These are phyloP conservation scores for Lepidocyrtinus sp. DNA, from an alignment of 2,888 invertebrate species.

Conservation along the genomic window DNA sequence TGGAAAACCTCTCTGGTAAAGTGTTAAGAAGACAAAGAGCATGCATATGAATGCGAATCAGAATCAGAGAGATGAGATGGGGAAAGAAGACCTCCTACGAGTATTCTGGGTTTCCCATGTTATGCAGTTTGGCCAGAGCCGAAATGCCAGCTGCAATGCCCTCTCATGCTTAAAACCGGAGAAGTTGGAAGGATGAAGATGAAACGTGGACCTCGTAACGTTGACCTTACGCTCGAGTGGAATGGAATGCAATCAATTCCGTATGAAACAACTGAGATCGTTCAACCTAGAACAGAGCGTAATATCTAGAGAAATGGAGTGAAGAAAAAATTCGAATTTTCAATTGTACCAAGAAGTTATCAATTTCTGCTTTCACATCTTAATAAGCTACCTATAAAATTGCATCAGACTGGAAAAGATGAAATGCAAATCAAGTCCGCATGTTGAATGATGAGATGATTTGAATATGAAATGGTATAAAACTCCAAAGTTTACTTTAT, in stretches of 20 bases:
- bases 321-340: background rate
- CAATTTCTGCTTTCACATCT: too few relatives aligned
- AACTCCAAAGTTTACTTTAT: too few relatives aligned
- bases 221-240: background rate
- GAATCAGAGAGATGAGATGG: background rate
- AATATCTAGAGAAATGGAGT: background rate
- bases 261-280: too few relatives aligned
- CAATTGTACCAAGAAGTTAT: too few relatives aligned
- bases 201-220: background rate
- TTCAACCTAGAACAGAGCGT: background rate
- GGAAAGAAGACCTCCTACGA: background rate
- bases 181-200: background rate
- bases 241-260: background rate
- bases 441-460: too few relatives aligned
- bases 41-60: background rate
- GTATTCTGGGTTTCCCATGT: background rate
- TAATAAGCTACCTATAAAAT: too few relatives aligned
- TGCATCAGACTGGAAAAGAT: too few relatives aligned
- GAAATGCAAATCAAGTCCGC: too few relatives aligned
- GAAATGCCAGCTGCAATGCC: background rate
- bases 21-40: background rate
- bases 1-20: too few relatives aligned
- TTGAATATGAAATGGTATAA: too few relatives aligned
- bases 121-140: background rate
- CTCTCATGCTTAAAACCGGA: background rate